Evolutionary conservation across 64 coral and sea anemone species (phyloP).

Genomic region (Astreopora myriophthalma): DNA sequence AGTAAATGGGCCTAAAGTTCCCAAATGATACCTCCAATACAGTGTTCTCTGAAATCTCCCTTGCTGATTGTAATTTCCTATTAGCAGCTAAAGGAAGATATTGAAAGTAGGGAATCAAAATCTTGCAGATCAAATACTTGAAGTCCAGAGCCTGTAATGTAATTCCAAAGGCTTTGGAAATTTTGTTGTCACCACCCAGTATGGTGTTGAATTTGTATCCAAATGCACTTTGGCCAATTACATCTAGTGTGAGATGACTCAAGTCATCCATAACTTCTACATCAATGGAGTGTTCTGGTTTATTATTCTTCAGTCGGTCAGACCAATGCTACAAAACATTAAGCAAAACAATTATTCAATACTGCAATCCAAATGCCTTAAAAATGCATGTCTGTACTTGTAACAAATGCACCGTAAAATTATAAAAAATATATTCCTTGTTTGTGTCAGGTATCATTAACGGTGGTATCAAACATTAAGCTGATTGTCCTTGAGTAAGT

Average conservation of each 20-base stretch:
- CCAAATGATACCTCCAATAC: constrained; percentile 62
- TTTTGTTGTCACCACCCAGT: constrained; percentile 27
- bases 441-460: no score
- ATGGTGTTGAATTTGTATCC: constrained; percentile 69
- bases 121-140: constrained; percentile 54
- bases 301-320: neutral
- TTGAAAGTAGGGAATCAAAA: constrained; percentile 55
- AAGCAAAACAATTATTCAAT: neutral
- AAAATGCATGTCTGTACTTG: no score
- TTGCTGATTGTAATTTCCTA: constrained; percentile 32
- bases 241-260: constrained; percentile 53
- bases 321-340: neutral
- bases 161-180: constrained; percentile 51
- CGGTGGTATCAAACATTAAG: no score
- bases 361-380: no score
- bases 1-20: no score
- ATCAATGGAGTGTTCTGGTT: neutral
- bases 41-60: constrained; percentile 48
- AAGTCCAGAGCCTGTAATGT: constrained; percentile 39
- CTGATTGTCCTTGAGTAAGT: no score
- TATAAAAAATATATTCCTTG: no score
- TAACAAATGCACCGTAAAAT: no score
- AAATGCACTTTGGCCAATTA: constrained; percentile 78
- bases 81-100: constrained; percentile 49
- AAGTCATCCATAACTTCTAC: constrained; percentile 2